phyloP scores from a whole-genome alignment of 2,797 vertebrate species.

The Argentina silus region DNA sequence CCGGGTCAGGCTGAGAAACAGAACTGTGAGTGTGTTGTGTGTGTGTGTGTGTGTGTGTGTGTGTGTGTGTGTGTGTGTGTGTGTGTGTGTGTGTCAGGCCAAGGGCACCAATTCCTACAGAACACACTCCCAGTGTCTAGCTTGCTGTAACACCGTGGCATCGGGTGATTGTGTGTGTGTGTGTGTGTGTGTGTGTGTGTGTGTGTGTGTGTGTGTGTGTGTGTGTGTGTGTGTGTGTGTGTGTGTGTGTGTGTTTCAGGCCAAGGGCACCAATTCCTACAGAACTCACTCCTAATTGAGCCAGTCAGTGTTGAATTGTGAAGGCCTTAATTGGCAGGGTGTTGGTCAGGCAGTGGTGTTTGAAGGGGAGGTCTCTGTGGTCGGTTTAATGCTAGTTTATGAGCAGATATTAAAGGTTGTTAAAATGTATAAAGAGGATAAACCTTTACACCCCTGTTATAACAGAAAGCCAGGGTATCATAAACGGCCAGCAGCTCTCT shows the following conservation, averaged over 20 bases:
- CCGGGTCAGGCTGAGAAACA: slow-evolving; percentile 61
- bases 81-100: background rate
- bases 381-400: slow-evolving; percentile 76
- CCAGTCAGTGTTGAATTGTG: slow-evolving; percentile 55
- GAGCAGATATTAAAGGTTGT: slow-evolving; percentile 75
- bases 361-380: slow-evolving; percentile 52
- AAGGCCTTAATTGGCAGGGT: slow-evolving; percentile 61
- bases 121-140: too few relatives aligned
- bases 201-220: background rate
- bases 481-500: too few relatives aligned
- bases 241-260: background rate
- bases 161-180: slow-evolving; percentile 14
- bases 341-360: slow-evolving; percentile 55
- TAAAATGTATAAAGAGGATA: slow-evolving; percentile 78
- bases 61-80: slow-evolving; percentile 18
- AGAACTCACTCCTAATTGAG: slow-evolving; percentile 21
- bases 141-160: too few relatives aligned
- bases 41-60: slow-evolving; percentile 12
- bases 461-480: too few relatives aligned
- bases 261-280: slow-evolving; percentile 13
- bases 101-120: too few relatives aligned
- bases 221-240: too few relatives aligned
- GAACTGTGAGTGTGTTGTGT: slow-evolving; percentile 28
- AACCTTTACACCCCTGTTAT: slow-evolving; percentile 76
- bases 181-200: background rate